Base-by-base conservation (phyloP, 2,888 invertebrate genomes). In the Nomada ruficornis region DNA sequence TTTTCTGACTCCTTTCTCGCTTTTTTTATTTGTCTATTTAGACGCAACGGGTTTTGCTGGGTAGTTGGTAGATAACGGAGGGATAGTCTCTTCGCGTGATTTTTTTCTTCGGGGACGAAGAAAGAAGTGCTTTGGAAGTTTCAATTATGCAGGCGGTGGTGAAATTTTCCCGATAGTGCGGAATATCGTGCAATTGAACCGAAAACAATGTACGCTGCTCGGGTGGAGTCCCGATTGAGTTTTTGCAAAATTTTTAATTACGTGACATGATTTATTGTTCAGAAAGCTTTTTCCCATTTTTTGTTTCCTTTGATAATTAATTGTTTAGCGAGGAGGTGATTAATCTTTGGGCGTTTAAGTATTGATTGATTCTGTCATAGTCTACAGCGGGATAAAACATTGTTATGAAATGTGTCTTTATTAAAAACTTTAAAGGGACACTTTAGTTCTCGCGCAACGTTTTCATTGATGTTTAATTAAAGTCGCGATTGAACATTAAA, bases 401-500 rank as follows among this genome's bases (percentile, higher is more conserved):
- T 36, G 36, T 36, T 36, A 36, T 36, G 36, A 36, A 36, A 36
- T 7, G 36, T 36, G 36, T 36, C 36, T 36, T 36, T 36, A 7
- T 36, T 36, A 36, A 36, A 5, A 50, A 50, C 5, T 50, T 50
- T 50, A 7, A 10, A 20, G 42, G 13, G 5, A 47, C 26, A n/a
- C 18, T 26, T 47, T 47, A 18, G 26, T 26, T n/a, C 23, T 23
- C 64, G 2, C 13, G 10, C 4, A 64, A 5, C 47, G 26, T 64
- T 64, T n/a, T 11, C 26, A 47, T 44, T 50, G 47, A 18, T 26
- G 47, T 64, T 64, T 64, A 64, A 64, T 64, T 64, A 64, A 64
- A 50, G 47, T 47, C 11, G 64, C 26, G 47, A 42, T 50, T 13
- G 47, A 47, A 64, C 47, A 23, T 47, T 50, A 18, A 26, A 64